Percentiles rank a stretch among this genome's conserved stretches.
These are phyloP conservation scores for Rhea americana DNA, from an alignment of 2,113 vertebrate species.

Conservation along the genomic window DNA sequence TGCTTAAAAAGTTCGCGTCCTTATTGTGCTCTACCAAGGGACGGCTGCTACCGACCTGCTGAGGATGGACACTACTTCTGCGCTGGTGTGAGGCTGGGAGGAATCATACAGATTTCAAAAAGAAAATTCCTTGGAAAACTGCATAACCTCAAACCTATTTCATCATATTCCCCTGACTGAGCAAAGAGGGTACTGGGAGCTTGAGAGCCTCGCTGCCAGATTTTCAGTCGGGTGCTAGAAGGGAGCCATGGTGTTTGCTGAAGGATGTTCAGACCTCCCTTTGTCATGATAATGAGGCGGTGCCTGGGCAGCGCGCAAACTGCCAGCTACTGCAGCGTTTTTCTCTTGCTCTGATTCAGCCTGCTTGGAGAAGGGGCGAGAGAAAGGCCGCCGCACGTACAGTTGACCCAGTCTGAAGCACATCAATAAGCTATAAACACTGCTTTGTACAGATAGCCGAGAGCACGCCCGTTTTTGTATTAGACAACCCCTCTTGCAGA, in stretches of 20 bases:
- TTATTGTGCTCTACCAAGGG: background rate
- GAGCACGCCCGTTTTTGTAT: background rate
- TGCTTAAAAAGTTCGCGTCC: background rate
- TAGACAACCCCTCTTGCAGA: background rate
- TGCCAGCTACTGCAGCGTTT: constrained; percentile 38
- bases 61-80: background rate
- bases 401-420: background rate
- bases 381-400: background rate
- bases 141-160: background rate
- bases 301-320: constrained; percentile 5
- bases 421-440: background rate
- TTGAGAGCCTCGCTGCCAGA: background rate
- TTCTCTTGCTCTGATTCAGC: background rate
- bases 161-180: background rate
- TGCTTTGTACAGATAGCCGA: background rate
- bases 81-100: background rate
- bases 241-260: background rate
- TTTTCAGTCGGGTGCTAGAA: background rate
- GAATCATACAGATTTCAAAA: background rate
- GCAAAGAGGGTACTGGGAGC: background rate
- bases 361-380: background rate
- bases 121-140: background rate
- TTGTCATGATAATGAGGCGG: constrained; percentile 45
- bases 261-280: constrained; percentile 29
- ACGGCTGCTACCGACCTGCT: background rate